Evolutionary conservation across 2,113 vertebrate genomes (phyloP).

Genomic region (Elaphurus davidianus): DNA sequence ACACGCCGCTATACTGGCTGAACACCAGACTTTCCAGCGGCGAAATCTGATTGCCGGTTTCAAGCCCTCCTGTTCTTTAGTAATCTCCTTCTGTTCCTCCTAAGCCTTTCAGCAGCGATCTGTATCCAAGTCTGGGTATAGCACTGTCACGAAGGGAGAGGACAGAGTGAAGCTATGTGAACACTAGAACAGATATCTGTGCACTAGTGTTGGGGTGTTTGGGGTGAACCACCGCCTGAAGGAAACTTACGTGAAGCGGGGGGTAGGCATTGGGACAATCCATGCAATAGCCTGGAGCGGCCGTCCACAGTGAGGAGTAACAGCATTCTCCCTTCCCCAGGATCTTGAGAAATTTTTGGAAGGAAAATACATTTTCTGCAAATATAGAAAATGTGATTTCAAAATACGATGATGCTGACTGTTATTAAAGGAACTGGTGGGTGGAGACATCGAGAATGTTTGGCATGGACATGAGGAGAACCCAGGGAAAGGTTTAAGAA

Average conservation of each 20-base stretch:
- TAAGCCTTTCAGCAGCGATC: neutral
- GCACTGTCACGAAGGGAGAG: neutral
- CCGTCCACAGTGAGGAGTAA: neutral
- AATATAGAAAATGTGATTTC: neutral
- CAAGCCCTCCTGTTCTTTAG: neutral
- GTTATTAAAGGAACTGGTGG: neutral
- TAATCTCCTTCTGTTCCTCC: neutral
- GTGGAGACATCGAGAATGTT: neutral
- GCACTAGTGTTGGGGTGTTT: too few relatives aligned
- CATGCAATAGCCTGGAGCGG: neutral
- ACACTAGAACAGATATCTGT: neutral
- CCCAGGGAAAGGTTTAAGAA: neutral
- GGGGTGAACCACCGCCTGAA: accelerated
- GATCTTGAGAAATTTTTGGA: neutral
- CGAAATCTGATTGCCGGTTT: neutral
- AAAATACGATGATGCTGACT: neutral
- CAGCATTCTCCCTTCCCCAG: neutral
- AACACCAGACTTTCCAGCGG: neutral
- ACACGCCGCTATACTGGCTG: neutral
- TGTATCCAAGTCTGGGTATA: neutral
- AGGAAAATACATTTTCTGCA: neutral
- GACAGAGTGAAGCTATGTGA: neutral
- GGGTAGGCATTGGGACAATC: too few relatives aligned
- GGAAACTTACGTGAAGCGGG: neutral
- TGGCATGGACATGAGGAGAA: neutral